Evolutionary conservation across 2,888 invertebrate species (phyloP).

Genomic region (Microplitis manilae): DNA sequence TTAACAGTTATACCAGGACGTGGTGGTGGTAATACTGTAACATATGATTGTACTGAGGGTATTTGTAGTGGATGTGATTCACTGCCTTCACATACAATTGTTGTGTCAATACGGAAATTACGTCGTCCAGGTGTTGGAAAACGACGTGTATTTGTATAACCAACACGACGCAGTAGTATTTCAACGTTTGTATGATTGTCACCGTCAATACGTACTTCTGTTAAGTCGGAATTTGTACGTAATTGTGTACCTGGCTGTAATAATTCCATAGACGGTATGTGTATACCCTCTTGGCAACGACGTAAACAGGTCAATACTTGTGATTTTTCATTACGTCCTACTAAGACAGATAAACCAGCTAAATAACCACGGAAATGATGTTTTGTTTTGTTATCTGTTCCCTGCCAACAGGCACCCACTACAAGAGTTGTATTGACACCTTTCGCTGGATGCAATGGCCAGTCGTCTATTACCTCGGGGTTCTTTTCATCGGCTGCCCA

Average conservation of each 20-base stretch:
- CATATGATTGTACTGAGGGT: conserved; percentile 85
- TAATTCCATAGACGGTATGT: conserved; percentile 82
- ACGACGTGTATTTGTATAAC: conserved; percentile 92
- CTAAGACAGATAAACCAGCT: conserved; percentile 86
- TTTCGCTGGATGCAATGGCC: conserved; percentile 97
- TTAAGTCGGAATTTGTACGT: conserved; percentile 82
- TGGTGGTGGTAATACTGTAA: conserved; percentile 90
- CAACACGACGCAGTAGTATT: conserved; percentile 86
- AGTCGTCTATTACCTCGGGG: conserved; percentile 98
- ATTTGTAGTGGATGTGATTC: conserved; percentile 83
- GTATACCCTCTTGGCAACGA: conserved; percentile 81
- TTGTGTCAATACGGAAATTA: conserved; percentile 86
- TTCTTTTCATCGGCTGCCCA: conserved; percentile 80
- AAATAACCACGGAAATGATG: conserved; percentile 93
- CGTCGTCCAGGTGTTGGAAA: conserved; percentile 96
- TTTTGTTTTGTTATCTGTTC: conserved; percentile 91
- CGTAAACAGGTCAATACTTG: conserved; percentile 84
- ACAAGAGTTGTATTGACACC: conserved; percentile 94
- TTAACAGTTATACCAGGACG: conserved; percentile 88
- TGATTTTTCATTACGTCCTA: conserved; percentile 82
- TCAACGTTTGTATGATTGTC: conserved; percentile 93
- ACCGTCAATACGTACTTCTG: conserved; percentile 93
- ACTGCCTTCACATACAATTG: conserved; percentile 82
- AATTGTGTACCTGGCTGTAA: conserved; percentile 86
- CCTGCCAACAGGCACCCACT: conserved; percentile 98